These are phyloP conservation scores for Troides oblongomaculatus DNA, from an alignment of 2,888 invertebrate genomes.

Conservation along the genomic window DNA sequence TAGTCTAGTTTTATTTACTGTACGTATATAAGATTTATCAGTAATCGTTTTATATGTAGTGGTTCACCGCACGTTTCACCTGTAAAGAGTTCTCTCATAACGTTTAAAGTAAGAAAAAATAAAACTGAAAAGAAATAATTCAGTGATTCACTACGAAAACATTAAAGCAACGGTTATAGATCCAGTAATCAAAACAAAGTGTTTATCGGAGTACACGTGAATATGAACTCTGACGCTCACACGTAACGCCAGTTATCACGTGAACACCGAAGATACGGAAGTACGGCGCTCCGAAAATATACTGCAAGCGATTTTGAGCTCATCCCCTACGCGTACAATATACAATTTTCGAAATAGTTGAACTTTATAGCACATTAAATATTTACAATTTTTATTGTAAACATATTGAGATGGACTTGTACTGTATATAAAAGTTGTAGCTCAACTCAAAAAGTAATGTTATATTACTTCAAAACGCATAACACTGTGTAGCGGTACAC, in stretches of 20 bases:
- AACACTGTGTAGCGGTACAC: slow-evolving; percentile 73
- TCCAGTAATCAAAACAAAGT: slow-evolving; percentile 21
- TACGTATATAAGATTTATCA: not conserved
- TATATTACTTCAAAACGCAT: not conserved
- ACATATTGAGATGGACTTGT: slow-evolving; percentile 8
- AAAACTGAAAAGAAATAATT: not conserved
- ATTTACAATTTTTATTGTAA: slow-evolving; percentile 5
- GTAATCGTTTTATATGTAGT: not conserved
- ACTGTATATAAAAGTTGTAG: slow-evolving; percentile 20
- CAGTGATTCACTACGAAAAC: slow-evolving; percentile 27
- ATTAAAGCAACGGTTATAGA: slow-evolving; percentile 20
- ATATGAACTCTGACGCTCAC: slow-evolving; percentile 1
- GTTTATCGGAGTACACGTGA: not conserved
- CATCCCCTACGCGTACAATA: not conserved
- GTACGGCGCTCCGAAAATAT: slow-evolving; percentile 25
- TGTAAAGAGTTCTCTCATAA: not conserved
- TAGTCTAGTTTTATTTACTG: too few species aligned
- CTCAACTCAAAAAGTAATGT: not conserved
- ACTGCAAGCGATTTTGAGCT: slow-evolving; percentile 27
- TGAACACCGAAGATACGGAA: slow-evolving; percentile 19
- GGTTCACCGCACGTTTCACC: not conserved
- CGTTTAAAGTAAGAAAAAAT: not conserved
- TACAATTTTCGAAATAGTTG: not conserved
- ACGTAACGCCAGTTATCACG: slow-evolving; percentile 4
- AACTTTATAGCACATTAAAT: slow-evolving; percentile 1